Evolutionary conservation across 2,113 vertebrate species (phyloP).

Genomic region (Phylloscopus whistleri): DNA sequence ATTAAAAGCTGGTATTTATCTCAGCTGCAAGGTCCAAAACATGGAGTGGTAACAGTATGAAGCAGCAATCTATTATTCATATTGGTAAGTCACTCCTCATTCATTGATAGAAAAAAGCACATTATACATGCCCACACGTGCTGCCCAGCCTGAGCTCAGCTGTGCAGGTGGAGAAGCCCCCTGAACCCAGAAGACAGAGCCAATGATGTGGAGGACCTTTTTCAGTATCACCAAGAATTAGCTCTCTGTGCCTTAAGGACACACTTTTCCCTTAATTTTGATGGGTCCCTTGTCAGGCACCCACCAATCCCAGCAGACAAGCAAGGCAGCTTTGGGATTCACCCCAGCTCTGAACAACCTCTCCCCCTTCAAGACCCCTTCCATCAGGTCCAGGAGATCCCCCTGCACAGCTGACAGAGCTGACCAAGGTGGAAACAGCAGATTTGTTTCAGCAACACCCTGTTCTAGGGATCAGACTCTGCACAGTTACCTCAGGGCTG

Average conservation of each 20-base stretch:
- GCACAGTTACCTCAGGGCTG: not conserved
- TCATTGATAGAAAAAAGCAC: not conserved
- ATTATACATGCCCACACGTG: not conserved
- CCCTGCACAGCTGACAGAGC: not conserved
- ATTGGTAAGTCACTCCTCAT: not conserved
- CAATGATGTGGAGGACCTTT: not conserved
- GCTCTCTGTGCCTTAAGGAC: not conserved
- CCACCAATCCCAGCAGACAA: not conserved
- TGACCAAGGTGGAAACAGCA: not conserved
- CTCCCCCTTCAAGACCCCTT: not conserved
- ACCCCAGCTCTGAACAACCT: not conserved
- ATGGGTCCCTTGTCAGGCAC: not conserved
- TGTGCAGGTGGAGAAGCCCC: not conserved
- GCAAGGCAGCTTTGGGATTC: not conserved
- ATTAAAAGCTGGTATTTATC: not conserved
- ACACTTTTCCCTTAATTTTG: not conserved
- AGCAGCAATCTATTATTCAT: not conserved
- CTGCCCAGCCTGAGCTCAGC: not conserved
- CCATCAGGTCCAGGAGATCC: not conserved
- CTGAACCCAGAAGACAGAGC: not conserved
- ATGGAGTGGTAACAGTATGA: not conserved
- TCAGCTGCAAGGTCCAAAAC: not conserved
- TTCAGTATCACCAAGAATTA: not conserved
- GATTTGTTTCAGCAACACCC: not conserved
- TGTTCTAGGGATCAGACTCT: not conserved